These are phyloP conservation scores for Taeniopygia guttata DNA, from an alignment of 2,797 vertebrate genomes.

Conservation along the genomic window DNA sequence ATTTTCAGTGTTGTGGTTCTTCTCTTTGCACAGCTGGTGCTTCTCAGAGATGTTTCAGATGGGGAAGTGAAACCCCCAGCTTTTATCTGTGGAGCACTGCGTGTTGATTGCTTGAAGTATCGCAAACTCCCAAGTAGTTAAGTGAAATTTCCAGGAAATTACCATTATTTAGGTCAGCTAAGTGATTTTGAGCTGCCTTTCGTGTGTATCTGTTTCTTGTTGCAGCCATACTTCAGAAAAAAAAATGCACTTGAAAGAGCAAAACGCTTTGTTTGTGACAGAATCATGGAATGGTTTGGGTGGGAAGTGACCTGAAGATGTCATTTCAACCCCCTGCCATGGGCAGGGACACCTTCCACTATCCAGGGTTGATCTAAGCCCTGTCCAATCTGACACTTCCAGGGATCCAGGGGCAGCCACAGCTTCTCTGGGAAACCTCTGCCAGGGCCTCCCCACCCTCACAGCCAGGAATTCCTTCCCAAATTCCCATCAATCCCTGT, in stretches of 20 bases:
- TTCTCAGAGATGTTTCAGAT: background rate
- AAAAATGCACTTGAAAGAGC: background rate
- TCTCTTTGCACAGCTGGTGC: background rate
- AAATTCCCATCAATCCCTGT: fast-evolving
- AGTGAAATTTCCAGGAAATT: background rate
- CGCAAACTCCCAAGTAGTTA: background rate
- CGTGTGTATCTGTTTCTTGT: background rate
- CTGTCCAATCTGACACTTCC: fast-evolving
- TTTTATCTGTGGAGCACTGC: background rate
- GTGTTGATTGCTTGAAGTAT: background rate
- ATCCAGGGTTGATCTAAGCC: fast-evolving
- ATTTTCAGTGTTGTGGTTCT: background rate
- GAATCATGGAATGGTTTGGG: background rate
- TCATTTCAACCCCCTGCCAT: background rate
- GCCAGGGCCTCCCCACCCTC: fast-evolving
- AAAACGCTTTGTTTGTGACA: background rate
- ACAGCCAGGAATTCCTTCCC: background rate
- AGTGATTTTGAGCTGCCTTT: background rate
- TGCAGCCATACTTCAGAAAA: background rate
- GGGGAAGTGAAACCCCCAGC: background rate
- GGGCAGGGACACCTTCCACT: background rate
- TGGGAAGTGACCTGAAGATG: background rate
- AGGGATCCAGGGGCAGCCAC: background rate
- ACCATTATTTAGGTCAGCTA: background rate
- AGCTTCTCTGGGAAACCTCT: fast-evolving